Percentiles rank a stretch among this genome's conserved stretches.
These are phyloP conservation scores for Chrysolophus pictus DNA, from an alignment of 2,797 vertebrate species.

Conservation along the genomic window DNA sequence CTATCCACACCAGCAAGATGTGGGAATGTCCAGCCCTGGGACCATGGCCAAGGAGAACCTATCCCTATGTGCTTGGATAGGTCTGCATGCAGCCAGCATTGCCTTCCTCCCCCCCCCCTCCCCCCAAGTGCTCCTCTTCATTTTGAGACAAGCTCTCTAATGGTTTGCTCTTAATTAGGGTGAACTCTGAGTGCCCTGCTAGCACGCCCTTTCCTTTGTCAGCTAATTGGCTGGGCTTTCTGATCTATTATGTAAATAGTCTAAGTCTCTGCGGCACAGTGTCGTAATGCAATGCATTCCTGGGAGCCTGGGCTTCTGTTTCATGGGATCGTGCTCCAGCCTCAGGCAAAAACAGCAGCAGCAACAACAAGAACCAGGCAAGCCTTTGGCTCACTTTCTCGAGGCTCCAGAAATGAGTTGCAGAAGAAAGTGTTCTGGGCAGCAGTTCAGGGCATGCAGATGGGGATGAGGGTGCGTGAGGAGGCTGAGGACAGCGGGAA, in stretches of 20 bases:
- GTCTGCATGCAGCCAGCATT: neutral
- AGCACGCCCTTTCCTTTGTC: conserved; percentile 50
- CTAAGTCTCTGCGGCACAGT: conserved; percentile 40
- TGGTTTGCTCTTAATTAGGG: conserved; percentile 24
- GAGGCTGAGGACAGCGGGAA: neutral
- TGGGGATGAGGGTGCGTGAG: neutral
- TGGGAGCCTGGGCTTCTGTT: conserved; percentile 56
- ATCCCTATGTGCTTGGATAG: neutral
- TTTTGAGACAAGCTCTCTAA: conserved; percentile 18
- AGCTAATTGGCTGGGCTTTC: conserved; percentile 61
- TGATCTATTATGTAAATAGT: conserved; percentile 64
- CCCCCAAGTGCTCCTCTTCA: neutral
- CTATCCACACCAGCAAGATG: neutral
- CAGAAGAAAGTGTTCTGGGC: conserved; percentile 67
- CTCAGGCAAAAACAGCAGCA: conserved; percentile 37
- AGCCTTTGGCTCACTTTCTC: neutral
- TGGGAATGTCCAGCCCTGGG: neutral
- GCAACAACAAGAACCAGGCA: neutral
- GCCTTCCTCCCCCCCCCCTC: neutral
- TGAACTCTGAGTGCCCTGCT: conserved; percentile 60
- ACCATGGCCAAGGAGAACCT: accelerated
- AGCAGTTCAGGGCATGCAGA: conserved; percentile 30
- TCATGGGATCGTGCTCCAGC: conserved; percentile 41
- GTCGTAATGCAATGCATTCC: conserved; percentile 43
- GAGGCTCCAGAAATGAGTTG: conserved; percentile 11